Percentiles rank a stretch among this genome's conserved stretches.
Evolutionary conservation across 1,140 invertebrate genomes (phyloP).

Genomic region (Apis laboriosa): DNA sequence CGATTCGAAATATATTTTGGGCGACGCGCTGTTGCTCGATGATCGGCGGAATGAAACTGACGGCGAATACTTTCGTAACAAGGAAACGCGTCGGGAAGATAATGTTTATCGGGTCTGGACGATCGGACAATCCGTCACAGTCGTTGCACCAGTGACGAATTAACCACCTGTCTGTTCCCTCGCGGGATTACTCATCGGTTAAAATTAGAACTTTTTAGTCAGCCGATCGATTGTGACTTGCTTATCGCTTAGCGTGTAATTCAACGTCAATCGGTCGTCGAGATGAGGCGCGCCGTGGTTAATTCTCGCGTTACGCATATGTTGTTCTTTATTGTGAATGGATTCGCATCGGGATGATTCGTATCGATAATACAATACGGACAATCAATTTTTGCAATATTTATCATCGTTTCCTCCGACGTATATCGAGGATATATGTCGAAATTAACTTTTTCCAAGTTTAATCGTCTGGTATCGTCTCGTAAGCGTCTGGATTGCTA

Average conservation of each 20-base stretch:
- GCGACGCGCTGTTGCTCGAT: background rate
- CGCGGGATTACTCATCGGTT: slow-evolving; percentile 18
- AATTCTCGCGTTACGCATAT: background rate
- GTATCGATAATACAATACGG: background rate
- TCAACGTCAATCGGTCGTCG: slow-evolving; percentile 2
- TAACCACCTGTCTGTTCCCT: slow-evolving; percentile 9
- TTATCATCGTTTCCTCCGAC: background rate
- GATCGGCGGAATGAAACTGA: background rate
- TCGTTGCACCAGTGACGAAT: slow-evolving; percentile 32
- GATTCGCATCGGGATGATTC: no score
- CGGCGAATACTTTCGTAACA: background rate
- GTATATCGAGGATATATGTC: background rate
- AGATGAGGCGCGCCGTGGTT: background rate
- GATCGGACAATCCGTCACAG: slow-evolving; percentile 32
- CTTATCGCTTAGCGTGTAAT: slow-evolving; percentile 23
- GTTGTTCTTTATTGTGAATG: no score
- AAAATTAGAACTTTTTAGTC: slow-evolving; percentile 40
- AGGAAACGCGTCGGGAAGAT: background rate
- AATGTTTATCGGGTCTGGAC: slow-evolving; percentile 4
- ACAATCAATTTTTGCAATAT: background rate
- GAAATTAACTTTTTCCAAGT: background rate
- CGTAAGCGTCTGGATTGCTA: background rate
- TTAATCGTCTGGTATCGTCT: background rate
- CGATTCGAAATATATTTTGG: slow-evolving; percentile 27
- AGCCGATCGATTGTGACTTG: background rate